A percentile compares a stretch with the other conserved stretches of the same genome.
These are phyloP conservation scores for Arvicanthis niloticus DNA, from an alignment of 2,113 vertebrate genomes.

Conservation along the genomic window DNA sequence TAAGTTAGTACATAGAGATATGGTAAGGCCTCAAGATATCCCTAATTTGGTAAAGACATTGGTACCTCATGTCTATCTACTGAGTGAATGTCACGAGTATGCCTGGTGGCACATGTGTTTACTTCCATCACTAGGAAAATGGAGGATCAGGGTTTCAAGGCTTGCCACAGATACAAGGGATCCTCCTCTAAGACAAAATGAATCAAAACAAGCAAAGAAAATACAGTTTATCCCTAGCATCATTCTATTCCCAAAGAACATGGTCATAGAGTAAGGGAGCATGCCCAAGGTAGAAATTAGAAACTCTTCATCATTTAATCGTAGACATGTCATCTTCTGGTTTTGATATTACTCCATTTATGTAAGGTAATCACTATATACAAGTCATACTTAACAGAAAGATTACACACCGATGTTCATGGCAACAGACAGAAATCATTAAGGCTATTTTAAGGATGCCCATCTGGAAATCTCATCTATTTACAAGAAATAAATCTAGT, in stretches of 20 bases:
- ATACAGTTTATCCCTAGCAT: background rate
- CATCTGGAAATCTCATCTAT: background rate
- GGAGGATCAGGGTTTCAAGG: background rate
- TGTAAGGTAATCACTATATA: background rate
- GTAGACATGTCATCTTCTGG: background rate
- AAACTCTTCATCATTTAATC: background rate
- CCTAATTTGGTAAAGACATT: background rate
- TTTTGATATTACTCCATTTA: background rate
- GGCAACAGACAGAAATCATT: background rate
- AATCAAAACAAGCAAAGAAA: background rate
- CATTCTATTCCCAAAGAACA: background rate
- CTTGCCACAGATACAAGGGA: background rate
- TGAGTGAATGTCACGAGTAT: rapidly evolving
- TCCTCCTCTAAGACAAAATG: background rate
- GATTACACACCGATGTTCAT: background rate
- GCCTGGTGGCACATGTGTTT: background rate
- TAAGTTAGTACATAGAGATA: background rate
- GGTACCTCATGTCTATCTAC: background rate
- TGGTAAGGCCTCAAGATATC: background rate
- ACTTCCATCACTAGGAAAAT: background rate
- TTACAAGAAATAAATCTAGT: background rate
- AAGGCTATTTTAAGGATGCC: background rate
- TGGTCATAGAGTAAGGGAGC: background rate
- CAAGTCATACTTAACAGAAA: background rate
- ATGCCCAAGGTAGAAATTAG: background rate